These are phyloP conservation scores for Fratercula arctica DNA, from an alignment of 2,797 vertebrate genomes.

Conservation along the genomic window DNA sequence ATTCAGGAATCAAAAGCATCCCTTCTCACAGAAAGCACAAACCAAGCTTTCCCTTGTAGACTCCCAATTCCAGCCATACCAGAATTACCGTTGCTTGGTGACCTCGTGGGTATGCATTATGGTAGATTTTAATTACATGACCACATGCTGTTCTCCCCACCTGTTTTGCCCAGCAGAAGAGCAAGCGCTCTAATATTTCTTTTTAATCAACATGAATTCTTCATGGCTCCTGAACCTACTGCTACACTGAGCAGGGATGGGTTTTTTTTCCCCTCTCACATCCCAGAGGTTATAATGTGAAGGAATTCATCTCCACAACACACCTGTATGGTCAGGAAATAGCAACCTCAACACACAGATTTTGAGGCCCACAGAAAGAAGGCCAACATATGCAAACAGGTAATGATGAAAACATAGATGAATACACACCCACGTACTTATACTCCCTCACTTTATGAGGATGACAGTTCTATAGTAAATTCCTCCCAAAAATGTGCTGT, in stretches of 20 bases:
- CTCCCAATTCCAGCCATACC: not conserved
- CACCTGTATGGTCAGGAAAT: not conserved
- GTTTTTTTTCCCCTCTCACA: fast-evolving
- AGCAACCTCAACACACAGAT: not conserved
- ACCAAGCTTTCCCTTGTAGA: not conserved
- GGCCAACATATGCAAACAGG: not conserved
- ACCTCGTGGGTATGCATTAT: not conserved
- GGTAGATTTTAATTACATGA: slow-evolving; percentile 47
- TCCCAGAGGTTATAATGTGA: not conserved
- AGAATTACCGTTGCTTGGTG: slow-evolving; percentile 2
- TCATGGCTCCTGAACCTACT: not conserved
- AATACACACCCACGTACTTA: not conserved
- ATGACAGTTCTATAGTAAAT: not conserved
- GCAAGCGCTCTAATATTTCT: not conserved
- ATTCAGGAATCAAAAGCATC: not conserved
- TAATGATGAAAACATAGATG: not conserved
- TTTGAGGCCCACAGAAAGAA: not conserved
- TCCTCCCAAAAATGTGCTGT: not conserved
- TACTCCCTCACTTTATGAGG: not conserved
- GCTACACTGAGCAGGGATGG: not conserved
- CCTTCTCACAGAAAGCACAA: not conserved
- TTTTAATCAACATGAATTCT: slow-evolving; percentile 24
- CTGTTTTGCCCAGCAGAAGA: slow-evolving; percentile 38
- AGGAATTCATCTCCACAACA: not conserved
- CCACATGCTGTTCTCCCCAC: slow-evolving; percentile 40